Evolutionary conservation across 2,113 vertebrate genomes (phyloP).

Genomic region (Acinonyx jubatus): DNA sequence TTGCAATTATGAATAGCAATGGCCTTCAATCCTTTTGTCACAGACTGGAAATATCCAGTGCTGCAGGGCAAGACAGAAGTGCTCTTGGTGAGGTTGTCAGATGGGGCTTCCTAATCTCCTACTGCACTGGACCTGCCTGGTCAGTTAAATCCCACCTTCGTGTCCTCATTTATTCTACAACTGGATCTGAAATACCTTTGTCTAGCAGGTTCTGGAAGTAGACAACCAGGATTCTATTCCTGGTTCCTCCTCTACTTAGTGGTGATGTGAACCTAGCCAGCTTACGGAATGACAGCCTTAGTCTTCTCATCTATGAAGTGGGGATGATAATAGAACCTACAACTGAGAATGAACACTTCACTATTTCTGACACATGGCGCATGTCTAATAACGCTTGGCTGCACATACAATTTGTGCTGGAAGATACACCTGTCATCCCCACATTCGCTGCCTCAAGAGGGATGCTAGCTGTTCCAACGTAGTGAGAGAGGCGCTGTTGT

Average conservation of each 20-base stretch:
- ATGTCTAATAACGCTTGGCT: not conserved
- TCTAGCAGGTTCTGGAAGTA: not conserved
- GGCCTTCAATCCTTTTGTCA: not conserved
- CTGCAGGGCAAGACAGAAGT: not conserved
- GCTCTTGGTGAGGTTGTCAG: not conserved
- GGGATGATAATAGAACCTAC: not conserved
- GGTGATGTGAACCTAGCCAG: not conserved
- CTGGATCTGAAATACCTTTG: not conserved
- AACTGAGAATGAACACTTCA: not conserved
- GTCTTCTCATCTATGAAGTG: not conserved
- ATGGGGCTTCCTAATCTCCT: not conserved
- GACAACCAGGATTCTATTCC: not conserved
- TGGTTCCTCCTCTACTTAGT: not conserved
- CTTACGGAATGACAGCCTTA: not conserved
- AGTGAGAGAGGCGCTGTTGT: not conserved
- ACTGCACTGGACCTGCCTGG: not conserved
- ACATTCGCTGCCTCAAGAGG: not conserved
- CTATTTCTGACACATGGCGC: not conserved
- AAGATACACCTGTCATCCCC: not conserved
- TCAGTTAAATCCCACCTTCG: not conserved
- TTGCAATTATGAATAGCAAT: not conserved
- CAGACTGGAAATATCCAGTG: not conserved
- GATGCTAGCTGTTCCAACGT: not conserved
- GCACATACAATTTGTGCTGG: not conserved
- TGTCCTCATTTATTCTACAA: not conserved